Evolutionary conservation across 2,888 invertebrate species (phyloP), one percentile per base, ranked within the genome.

Genomic region (Nysson spinosus): DNA sequence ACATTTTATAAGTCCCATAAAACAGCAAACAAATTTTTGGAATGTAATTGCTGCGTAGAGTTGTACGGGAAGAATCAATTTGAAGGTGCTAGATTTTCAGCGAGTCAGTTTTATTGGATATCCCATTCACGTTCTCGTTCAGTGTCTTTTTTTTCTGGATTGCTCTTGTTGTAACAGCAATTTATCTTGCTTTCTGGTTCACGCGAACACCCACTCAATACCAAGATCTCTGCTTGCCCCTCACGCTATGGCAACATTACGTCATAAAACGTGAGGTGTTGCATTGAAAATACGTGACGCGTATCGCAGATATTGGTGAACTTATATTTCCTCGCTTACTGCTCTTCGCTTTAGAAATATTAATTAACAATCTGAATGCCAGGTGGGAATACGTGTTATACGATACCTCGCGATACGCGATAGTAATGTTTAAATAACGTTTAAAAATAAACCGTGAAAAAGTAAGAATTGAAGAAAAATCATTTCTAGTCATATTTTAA

Each of bases 191-290:
- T 42, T 63, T 67, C 56, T 49, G 50, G 34, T 42, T 43, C 69
- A 57, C 60, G 65, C 61, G 69, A 73, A 73, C 63, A 72, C 71
- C 66, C 67, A 67, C 74, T 77, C 75, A 72, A 80, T 80, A 80
- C 67, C 54, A 54, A 42, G 52, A 55, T 44, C 50, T 56, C 20
- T 44, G 52, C 34, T 51, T 47, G 44, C 50, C 24, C 42, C 46
- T 70, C 79, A 79, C 79, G 81, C 80, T 67, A 78, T 68, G 60
- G 32, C 49, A 58, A 68, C 72, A 80, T 80, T 81, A 80, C 67
- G 72, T 65, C 69, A 60, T 76, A 64, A 78, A 79, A 79, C 66
- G 58, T 57, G 73, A 63, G 64, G 61, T 43, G 62, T 72, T 78
- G 68, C 72, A 71, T 72, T 69, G 64, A 64, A 30, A 52, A 47